These are phyloP conservation scores for Serinus canaria DNA, from an alignment of 2,113 vertebrate genomes.

Conservation along the genomic window DNA sequence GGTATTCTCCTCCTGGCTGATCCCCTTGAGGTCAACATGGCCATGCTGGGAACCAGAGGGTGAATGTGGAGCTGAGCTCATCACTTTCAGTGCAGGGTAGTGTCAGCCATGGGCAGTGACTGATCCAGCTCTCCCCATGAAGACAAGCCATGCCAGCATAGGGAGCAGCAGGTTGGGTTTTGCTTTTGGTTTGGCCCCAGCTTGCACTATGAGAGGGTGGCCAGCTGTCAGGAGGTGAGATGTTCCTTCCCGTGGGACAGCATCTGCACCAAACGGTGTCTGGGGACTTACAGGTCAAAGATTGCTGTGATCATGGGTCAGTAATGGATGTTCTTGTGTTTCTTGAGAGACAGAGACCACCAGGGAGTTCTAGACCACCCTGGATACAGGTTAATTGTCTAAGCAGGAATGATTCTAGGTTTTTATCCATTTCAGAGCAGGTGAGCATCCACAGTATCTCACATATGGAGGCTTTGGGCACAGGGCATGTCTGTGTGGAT, in stretches of 20 bases:
- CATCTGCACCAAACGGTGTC: fast-evolving
- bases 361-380: neutral
- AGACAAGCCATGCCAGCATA: fast-evolving
- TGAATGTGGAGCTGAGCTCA: neutral
- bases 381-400: neutral
- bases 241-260: neutral
- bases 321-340: neutral
- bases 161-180: neutral
- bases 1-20: neutral
- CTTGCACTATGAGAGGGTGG: neutral
- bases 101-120: neutral
- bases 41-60: neutral
- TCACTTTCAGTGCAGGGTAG: neutral
- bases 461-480: neutral
- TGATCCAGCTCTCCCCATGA: neutral
- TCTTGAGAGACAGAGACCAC: neutral
- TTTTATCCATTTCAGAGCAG: neutral
- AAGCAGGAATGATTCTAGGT: neutral
- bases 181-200: neutral
- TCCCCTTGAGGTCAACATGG: neutral
- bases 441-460: neutral
- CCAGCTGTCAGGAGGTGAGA: neutral
- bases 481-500: fast-evolving
- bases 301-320: neutral
- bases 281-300: neutral